Evolutionary conservation across 2,797 vertebrate species (phyloP).

Genomic region (Hafferia zeledoni): DNA sequence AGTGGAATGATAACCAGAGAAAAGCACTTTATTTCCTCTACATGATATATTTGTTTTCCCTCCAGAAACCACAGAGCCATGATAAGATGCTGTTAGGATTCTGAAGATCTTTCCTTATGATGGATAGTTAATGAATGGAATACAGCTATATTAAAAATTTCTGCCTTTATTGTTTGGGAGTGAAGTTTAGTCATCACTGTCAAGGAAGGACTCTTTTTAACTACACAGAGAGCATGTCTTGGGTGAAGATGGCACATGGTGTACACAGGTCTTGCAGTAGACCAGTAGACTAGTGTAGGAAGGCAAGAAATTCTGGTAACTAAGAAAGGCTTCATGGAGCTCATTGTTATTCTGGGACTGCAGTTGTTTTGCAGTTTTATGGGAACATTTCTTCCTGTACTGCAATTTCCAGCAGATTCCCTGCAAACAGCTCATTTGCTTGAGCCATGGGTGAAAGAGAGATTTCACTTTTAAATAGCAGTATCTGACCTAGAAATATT

Average conservation of each 20-base stretch:
- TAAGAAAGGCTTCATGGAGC: background rate
- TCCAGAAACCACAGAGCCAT: conserved; percentile 10
- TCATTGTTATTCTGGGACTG: conserved; percentile 32
- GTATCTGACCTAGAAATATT: background rate
- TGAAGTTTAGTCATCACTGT: background rate
- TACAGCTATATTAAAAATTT: background rate
- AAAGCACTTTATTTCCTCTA: conserved; percentile 42
- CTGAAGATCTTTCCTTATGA: background rate
- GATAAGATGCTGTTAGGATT: conserved; percentile 14
- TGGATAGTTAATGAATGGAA: background rate
- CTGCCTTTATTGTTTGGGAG: background rate
- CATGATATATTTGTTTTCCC: conserved; percentile 2
- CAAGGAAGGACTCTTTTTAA: background rate
- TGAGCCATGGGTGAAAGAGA: background rate
- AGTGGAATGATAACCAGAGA: conserved; percentile 51
- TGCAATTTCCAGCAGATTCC: background rate
- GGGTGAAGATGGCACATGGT: background rate
- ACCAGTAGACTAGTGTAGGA: background rate
- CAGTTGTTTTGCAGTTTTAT: conserved; percentile 6
- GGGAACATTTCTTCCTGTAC: background rate
- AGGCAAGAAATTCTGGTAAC: background rate
- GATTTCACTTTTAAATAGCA: background rate
- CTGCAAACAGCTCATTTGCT: conserved; percentile 2
- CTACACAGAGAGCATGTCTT: background rate
- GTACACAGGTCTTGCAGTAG: background rate